Evolutionary conservation across 2,797 vertebrate genomes (phyloP).

Genomic region (Spatula clypeata): DNA sequence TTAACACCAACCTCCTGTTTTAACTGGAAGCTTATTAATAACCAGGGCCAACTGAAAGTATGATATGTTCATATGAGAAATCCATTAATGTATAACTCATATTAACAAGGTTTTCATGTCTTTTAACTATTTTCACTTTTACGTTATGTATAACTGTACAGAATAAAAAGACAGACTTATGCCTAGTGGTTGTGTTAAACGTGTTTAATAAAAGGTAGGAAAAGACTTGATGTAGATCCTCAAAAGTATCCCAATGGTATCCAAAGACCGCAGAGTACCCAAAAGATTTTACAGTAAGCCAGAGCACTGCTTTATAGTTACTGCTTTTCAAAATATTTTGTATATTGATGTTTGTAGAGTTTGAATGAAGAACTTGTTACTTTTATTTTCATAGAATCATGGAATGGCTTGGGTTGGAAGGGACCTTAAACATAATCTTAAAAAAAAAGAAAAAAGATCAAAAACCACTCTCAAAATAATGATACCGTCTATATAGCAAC

Average conservation of each 20-base stretch:
- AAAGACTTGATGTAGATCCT: background rate
- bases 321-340: background rate
- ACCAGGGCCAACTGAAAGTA: background rate
- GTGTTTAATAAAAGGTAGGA: background rate
- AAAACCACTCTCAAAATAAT: background rate
- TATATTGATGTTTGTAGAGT: background rate
- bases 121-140: background rate
- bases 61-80: background rate
- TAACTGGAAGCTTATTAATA: background rate
- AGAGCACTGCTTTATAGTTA: background rate
- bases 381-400: background rate
- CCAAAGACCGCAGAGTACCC: background rate
- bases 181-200: background rate
- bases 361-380: background rate
- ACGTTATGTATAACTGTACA: background rate
- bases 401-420: background rate
- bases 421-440: background rate
- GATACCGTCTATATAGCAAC: fast-evolving
- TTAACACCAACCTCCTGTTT: background rate
- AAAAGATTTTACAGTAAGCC: background rate
- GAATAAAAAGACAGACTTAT: background rate
- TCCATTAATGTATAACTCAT: background rate
- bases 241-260: background rate
- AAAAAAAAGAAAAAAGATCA: no score
- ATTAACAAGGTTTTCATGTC: background rate